phyloP scores from a whole-genome alignment of 2,113 vertebrate genomes.

The Solea solea region DNA sequence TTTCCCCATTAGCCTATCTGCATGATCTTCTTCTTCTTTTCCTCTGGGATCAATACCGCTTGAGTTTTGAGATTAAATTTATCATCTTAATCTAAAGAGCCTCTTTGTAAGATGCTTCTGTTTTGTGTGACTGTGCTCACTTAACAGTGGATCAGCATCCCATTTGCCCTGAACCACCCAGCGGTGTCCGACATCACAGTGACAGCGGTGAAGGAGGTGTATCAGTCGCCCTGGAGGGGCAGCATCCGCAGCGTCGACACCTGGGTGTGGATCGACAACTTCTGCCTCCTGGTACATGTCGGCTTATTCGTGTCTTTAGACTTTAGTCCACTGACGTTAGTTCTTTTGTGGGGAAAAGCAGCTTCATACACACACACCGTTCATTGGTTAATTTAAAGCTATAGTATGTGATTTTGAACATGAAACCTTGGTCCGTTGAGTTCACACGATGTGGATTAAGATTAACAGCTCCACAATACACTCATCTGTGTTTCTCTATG shows the following conservation, averaged over 20 bases:
- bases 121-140: slow-evolving; percentile 44
- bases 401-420: too few relatives aligned
- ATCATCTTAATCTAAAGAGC: too few relatives aligned
- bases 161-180: slow-evolving; percentile 91
- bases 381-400: too few relatives aligned
- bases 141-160: slow-evolving; percentile 95
- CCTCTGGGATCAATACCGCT: neutral
- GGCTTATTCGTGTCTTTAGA: neutral
- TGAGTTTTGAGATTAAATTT: neutral
- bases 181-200: slow-evolving; percentile 93
- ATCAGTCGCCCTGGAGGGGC: slow-evolving; percentile 94
- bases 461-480: too few relatives aligned
- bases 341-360: too few relatives aligned
- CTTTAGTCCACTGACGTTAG: neutral
- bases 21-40: neutral
- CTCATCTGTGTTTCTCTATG: too few relatives aligned
- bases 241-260: slow-evolving; percentile 81
- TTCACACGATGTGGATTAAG: too few relatives aligned
- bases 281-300: slow-evolving; percentile 89
- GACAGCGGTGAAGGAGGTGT: slow-evolving; percentile 87
- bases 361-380: too few relatives aligned
- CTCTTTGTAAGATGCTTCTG: neutral
- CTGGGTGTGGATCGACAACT: slow-evolving; percentile 95
- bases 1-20: too few relatives aligned
- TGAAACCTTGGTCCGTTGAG: too few relatives aligned